Evolutionary conservation across 2,797 vertebrate genomes (phyloP).

Genomic region (Diplodus puntazzo): DNA sequence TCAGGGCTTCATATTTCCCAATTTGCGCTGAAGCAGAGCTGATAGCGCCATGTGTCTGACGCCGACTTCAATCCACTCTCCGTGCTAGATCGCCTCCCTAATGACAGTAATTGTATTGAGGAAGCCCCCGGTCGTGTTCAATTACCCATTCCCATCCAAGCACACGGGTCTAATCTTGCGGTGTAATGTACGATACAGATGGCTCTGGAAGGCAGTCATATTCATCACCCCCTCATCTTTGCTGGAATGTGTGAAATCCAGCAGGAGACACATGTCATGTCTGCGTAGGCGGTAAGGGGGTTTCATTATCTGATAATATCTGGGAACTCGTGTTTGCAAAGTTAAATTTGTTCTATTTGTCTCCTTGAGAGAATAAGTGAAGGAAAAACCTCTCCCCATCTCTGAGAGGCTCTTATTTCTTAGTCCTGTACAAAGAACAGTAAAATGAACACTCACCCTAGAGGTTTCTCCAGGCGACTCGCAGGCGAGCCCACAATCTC

Average conservation of each 20-base stretch:
- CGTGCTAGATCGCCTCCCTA: constrained; percentile 61
- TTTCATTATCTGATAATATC: constrained; percentile 49
- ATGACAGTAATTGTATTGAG: constrained; percentile 78
- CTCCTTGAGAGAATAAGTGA: constrained; percentile 16
- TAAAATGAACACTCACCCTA: constrained; percentile 86
- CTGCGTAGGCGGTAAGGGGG: constrained; percentile 26
- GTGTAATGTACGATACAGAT: constrained; percentile 69
- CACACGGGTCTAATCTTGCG: constrained; percentile 67
- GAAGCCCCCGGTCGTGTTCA: constrained; percentile 79
- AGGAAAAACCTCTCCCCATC: not conserved
- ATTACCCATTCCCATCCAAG: constrained; percentile 72
- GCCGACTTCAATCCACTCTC: constrained; percentile 54
- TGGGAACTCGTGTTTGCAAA: constrained; percentile 32
- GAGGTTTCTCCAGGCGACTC: constrained; percentile 93
- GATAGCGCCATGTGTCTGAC: constrained; percentile 49
- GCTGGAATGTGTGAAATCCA: constrained; percentile 42
- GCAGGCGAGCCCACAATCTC: constrained; percentile 95
- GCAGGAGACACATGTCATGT: constrained; percentile 29
- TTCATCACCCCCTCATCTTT: constrained; percentile 62
- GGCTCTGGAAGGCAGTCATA: constrained; percentile 57
- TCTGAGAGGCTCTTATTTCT: not conserved
- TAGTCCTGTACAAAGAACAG: not conserved
- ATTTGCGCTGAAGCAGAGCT: constrained; percentile 25
- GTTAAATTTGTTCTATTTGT: constrained; percentile 32
- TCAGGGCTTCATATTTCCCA: constrained; percentile 45